Evolutionary conservation across 2,888 invertebrate species (phyloP).

Genomic region (Drosophila silvestris): DNA sequence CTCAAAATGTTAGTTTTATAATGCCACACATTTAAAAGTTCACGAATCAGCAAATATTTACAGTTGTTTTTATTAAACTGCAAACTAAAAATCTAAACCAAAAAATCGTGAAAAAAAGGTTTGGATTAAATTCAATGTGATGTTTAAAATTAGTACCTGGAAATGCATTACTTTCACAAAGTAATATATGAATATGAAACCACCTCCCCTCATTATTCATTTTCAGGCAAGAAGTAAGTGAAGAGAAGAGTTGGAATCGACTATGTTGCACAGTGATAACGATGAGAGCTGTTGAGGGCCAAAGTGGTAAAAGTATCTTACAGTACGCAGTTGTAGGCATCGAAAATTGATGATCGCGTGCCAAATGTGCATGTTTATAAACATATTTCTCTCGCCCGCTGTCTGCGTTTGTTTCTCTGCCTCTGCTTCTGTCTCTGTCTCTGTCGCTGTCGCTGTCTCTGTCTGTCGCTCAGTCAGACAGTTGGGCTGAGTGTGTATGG

Average conservation of each 20-base stretch:
- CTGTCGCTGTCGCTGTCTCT: background rate
- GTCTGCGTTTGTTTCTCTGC: slow-evolving; percentile 11
- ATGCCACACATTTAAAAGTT: background rate
- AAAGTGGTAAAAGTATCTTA: slow-evolving; percentile 70
- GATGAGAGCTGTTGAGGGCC: slow-evolving; percentile 63
- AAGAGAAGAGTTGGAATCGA: slow-evolving; percentile 40
- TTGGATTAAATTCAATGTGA: background rate
- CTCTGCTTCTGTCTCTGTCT: background rate
- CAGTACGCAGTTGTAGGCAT: slow-evolving; percentile 70
- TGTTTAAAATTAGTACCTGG: background rate
- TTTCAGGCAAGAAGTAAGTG: slow-evolving; percentile 8
- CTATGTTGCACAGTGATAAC: slow-evolving; percentile 56
- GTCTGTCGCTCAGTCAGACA: background rate
- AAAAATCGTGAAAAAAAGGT: background rate
- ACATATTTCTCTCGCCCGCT: slow-evolving; percentile 67
- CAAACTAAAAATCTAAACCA: background rate
- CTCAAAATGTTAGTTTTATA: background rate
- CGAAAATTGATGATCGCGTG: slow-evolving; percentile 80
- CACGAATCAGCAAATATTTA: background rate
- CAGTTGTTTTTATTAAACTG: too few relatives aligned
- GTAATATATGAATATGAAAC: slow-evolving; percentile 42
- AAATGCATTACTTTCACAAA: background rate
- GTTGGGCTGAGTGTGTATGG: slow-evolving; percentile 32
- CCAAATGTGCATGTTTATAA: slow-evolving; percentile 81
- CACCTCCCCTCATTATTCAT: slow-evolving; percentile 51